Evolutionary conservation across 37 sponge, comb jelly and placozoan genomes (phyloP), one percentile per base, ranked within the genome.

Genomic region (Ianthella basta): DNA sequence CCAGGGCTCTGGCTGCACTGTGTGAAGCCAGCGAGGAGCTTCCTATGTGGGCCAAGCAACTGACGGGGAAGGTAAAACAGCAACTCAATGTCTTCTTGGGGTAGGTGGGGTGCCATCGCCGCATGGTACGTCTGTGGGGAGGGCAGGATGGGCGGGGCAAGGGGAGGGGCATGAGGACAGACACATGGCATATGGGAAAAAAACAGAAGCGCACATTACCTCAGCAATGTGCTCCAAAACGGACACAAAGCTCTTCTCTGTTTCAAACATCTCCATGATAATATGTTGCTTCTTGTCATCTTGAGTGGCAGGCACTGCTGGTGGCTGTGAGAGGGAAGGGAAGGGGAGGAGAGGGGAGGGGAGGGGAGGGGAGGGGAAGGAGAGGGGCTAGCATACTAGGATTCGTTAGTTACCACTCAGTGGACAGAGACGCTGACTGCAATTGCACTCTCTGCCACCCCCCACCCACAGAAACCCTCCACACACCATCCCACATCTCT

Each of bases 181-280:
- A 18, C 59, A 56, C 15, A 56, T 56, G 18, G 59, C 16, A 15
- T 56, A 18, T n/a, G n/a, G n/a, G n/a, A n/a, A 15, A 57, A 57
- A 57, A 57, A 20, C 59, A 57, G 59, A 15, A 18, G 15, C 59
- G 18, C 37, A 72, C 56, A 64, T 20, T 23, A 89, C 89, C 30
- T 85, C 72, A 59, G 80, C 73, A 2, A 94, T 86, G 21, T 88
- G 55, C 2, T 86, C 15, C 32, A 94, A 60, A 1, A 83, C 95
- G 2, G 16, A 29, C 40, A 94, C 60, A 63, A 86, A 91, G 55
- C 82, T 91, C 86, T 86, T 88, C 72, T 94, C 95, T 38, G 95
- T 94, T 78, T 94, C 92, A 79, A 64, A 88, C 36, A 94, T 50
- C 79, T 94, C 95, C 19, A 37, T 16, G 24, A 94, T 23, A 19